These are phyloP conservation scores for Ametastegia equiseti DNA, from an alignment of 2,888 invertebrate species.

Conservation along the genomic window DNA sequence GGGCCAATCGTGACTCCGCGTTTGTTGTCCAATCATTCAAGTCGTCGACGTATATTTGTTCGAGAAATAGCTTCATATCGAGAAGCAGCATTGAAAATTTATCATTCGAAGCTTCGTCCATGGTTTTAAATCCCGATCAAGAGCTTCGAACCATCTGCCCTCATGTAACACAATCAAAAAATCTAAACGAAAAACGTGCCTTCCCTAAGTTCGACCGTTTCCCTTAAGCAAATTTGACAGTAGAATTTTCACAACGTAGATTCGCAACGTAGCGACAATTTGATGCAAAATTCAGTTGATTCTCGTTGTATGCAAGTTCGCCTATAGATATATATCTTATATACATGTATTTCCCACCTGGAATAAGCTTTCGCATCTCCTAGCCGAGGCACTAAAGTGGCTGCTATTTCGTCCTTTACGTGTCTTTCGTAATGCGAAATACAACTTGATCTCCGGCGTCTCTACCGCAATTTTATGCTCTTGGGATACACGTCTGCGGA, in stretches of 20 bases:
- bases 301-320: background rate
- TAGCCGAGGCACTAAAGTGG: conserved; percentile 26
- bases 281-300: conserved; percentile 30
- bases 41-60: conserved; percentile 13
- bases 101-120: background rate
- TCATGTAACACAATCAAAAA: background rate
- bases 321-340: background rate
- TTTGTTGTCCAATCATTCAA: conserved; percentile 1
- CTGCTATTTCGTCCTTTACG: conserved; percentile 37
- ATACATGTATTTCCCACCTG: background rate
- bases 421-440: conserved; percentile 33
- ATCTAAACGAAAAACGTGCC: background rate
- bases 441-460: conserved; percentile 30
- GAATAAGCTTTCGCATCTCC: conserved; percentile 18
- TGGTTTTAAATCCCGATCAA: no score
- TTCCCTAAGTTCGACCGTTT: background rate
- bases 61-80: background rate
- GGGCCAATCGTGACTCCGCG: conserved; percentile 22
- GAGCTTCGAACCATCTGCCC: background rate
- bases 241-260: conserved; percentile 5
- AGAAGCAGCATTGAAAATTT: background rate
- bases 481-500: background rate
- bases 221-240: background rate
- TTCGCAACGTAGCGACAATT: background rate
- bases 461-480: conserved; percentile 11